phyloP scores from a whole-genome alignment of 2,113 vertebrate genomes.

The Cervus canadensis region DNA sequence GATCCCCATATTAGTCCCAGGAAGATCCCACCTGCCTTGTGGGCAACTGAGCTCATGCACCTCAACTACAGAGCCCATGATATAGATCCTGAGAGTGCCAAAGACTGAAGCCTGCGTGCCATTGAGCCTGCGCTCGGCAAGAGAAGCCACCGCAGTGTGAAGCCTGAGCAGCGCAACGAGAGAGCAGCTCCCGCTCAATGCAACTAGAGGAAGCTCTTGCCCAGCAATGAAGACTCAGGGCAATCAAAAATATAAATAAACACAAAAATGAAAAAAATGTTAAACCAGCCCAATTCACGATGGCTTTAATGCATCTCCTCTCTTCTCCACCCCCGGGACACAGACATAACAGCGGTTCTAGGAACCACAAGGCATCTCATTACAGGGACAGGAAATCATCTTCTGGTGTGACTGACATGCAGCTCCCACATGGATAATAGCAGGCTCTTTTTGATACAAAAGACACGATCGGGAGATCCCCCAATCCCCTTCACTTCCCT shows the following conservation, averaged over 20 bases:
- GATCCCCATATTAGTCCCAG: background rate
- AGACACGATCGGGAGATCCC: background rate
- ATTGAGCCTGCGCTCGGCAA: background rate
- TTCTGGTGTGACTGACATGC: background rate
- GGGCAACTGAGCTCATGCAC: background rate
- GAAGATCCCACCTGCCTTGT: background rate
- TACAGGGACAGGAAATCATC: background rate
- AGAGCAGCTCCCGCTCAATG: background rate
- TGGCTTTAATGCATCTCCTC: background rate
- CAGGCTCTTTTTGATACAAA: constrained; percentile 8
- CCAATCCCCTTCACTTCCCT: background rate
- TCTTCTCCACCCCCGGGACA: fast-evolving
- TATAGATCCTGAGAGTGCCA: background rate
- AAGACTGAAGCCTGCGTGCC: background rate
- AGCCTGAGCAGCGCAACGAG: background rate
- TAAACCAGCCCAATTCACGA: background rate
- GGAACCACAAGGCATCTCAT: background rate
- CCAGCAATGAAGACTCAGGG: background rate
- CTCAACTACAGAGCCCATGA: background rate
- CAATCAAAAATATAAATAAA: background rate
- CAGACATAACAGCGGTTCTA: background rate
- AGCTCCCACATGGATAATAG: background rate
- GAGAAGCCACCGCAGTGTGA: background rate
- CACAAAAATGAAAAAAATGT: background rate
- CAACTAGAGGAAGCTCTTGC: background rate